Evolutionary conservation across 2,888 invertebrate genomes (phyloP).

Genomic region (Andrena dorsata): DNA sequence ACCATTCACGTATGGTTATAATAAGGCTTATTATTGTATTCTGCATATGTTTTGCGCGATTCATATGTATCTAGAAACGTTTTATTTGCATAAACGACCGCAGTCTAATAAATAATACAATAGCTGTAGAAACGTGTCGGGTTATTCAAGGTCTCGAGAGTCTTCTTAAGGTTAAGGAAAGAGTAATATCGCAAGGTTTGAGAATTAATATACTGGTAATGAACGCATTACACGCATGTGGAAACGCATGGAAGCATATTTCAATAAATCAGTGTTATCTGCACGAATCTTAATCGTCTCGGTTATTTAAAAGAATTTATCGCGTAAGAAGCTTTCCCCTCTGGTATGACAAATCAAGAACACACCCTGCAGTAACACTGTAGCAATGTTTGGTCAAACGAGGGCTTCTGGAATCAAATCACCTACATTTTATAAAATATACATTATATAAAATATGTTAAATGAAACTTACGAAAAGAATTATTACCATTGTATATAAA

Average conservation of each 20-base stretch:
- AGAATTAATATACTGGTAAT: not conserved
- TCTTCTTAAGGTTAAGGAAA: slow-evolving; percentile 4
- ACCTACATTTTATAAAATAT: too few relatives aligned
- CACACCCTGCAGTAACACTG: too few relatives aligned
- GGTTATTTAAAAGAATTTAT: not conserved
- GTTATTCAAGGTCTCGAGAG: not conserved
- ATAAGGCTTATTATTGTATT: not conserved
- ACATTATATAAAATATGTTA: too few relatives aligned
- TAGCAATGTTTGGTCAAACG: too few relatives aligned
- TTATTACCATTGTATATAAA: too few relatives aligned
- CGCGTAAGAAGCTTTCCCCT: too few relatives aligned
- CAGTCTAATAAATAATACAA: not conserved
- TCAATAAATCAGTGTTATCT: not conserved
- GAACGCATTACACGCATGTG: not conserved
- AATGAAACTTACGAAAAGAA: too few relatives aligned
- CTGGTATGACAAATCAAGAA: too few relatives aligned
- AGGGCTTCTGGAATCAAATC: too few relatives aligned
- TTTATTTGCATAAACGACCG: slow-evolving; percentile 2
- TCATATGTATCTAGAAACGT: not conserved
- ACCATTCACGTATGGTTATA: not conserved
- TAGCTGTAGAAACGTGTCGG: not conserved
- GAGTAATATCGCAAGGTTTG: not conserved
- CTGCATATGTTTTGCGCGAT: not conserved
- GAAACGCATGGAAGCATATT: not conserved
- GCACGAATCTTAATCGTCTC: not conserved